Percentiles rank a stretch among this genome's conserved stretches.
These are phyloP conservation scores for Laticauda colubrina DNA, from an alignment of 2,113 vertebrate genomes.

Conservation along the genomic window DNA sequence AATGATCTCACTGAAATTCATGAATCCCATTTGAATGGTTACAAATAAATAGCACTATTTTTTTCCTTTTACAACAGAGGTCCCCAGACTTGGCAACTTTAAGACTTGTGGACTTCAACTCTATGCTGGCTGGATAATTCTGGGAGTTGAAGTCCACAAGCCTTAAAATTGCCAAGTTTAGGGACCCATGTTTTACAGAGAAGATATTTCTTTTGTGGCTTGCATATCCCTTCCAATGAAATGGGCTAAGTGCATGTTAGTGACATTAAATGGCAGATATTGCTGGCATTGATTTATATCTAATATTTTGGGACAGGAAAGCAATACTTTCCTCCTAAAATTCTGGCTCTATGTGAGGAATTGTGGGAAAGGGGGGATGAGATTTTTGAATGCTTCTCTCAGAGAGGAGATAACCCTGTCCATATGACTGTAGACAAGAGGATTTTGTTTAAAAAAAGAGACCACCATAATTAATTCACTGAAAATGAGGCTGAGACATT, in stretches of 20 bases:
- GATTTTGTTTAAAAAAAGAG: not conserved
- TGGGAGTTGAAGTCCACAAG: too few relatives aligned
- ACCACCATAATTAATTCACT: not conserved
- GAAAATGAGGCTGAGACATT: not conserved
- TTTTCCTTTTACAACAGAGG: not conserved
- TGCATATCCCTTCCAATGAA: not conserved
- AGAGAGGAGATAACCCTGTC: not conserved
- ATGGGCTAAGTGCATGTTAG: not conserved
- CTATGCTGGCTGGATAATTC: too few relatives aligned
- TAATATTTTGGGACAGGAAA: not conserved
- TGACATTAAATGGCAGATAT: not conserved
- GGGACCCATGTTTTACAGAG: not conserved
- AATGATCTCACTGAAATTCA: conserved; percentile 27
- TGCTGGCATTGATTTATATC: not conserved
- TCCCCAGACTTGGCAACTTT: too few relatives aligned
- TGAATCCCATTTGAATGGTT: not conserved
- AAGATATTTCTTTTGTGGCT: not conserved
- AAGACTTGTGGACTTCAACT: too few relatives aligned
- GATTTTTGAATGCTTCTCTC: not conserved
- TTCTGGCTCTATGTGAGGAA: not conserved
- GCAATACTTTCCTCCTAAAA: not conserved
- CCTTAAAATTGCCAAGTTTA: too few relatives aligned
- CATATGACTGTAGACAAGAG: not conserved
- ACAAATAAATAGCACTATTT: not conserved
- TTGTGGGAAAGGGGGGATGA: not conserved